Evolutionary conservation across 35 echinoderm and acorn worm species (phyloP), one percentile per base, ranked within the genome.

Genomic region (Ophiothrix spiculata): DNA sequence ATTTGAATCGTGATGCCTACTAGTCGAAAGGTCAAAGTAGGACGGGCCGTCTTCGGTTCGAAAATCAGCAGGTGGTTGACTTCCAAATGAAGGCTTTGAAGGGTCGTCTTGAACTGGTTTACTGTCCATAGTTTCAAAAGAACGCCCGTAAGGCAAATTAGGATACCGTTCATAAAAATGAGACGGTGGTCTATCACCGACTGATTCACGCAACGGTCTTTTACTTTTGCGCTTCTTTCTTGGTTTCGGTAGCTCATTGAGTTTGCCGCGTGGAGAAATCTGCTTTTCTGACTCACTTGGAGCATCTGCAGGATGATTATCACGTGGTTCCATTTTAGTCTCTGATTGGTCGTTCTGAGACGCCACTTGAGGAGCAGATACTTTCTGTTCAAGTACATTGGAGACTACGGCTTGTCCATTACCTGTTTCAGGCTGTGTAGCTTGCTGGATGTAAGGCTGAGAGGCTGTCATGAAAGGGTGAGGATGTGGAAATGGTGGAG

Each of bases 101-200:
- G 32, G 33, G 37, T 36, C 54, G 37, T 84, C 37, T 86, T 86
- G 31, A 45, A 77, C 84, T 40, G 39, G 23, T 76, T 74, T 86
- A 36, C 63, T 32, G 74, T 75, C 25, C 36, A 39, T 31, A 37
- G 35, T 15, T 32, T 32, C 42, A 39, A 39, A n/a, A n/a, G 35
- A 33, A 86, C 42, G 64, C 35, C 36, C 35, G 74, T 86, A 86
- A 39, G 64, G 31, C 38, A 29, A 31, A 78, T 12, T 78, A 12
- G 74, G 84, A 42, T 12, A 40, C 1, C 12, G 37, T 45, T 69
- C 60, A n/a, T 15, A 69, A 28, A 69, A 69, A 69, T 69, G 17
- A 25, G 17, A 15, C 2, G 60, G 60, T 25, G 60, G 60, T 69
- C 29, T 69, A 2, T 69, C 60, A 25, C 10, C 8, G 29, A 69